Evolutionary conservation across 1,140 invertebrate genomes (phyloP).

Genomic region (Eupristina koningsbergeri): DNA sequence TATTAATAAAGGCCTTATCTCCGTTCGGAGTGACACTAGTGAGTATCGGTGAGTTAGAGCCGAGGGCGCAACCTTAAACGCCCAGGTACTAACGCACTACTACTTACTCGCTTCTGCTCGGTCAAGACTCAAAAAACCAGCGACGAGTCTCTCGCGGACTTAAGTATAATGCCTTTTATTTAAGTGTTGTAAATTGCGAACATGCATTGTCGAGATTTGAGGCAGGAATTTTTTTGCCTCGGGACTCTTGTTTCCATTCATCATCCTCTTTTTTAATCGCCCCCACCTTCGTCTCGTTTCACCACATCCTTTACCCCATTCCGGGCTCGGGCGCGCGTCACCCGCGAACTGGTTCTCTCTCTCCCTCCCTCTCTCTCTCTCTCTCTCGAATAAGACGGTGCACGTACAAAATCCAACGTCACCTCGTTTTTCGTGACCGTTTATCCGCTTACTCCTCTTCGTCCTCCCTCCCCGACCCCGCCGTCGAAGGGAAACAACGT

Average conservation of each 20-base stretch:
- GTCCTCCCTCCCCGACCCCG: no score
- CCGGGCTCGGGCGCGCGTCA: background rate
- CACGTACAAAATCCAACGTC: background rate
- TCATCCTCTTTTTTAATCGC: background rate
- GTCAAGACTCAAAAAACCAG: no score
- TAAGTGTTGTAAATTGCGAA: background rate
- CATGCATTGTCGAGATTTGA: constrained; percentile 4
- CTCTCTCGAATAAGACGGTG: background rate
- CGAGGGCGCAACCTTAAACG: background rate
- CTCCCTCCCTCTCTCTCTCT: no score
- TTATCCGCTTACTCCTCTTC: background rate
- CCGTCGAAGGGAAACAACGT: no score
- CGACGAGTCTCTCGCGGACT: background rate
- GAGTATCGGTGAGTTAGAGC: no score
- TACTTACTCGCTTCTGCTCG: no score
- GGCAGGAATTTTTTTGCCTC: background rate
- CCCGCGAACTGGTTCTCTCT: background rate
- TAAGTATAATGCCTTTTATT: background rate
- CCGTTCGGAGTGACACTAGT: background rate
- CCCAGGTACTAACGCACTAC: no score
- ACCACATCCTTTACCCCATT: background rate
- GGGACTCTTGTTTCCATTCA: background rate
- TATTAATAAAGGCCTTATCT: constrained; percentile 11
- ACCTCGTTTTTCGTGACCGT: constrained; percentile 3
- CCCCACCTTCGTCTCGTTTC: background rate